A percentile compares a stretch with the other conserved stretches of the same genome.
These are phyloP conservation scores for Beris chalybata DNA, from an alignment of 2,888 invertebrate species.

Conservation along the genomic window DNA sequence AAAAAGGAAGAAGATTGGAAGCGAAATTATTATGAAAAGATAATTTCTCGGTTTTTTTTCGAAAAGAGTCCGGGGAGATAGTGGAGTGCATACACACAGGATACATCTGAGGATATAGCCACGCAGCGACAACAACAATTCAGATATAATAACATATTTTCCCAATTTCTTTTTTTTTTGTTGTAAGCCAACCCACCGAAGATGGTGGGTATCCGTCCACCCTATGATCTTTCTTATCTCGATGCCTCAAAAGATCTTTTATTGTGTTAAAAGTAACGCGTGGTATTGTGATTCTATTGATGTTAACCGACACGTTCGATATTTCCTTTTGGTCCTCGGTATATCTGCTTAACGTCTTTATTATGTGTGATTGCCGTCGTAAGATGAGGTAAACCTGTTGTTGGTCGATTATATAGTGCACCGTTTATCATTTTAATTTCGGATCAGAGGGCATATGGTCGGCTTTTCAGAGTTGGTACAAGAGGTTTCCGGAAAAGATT, in stretches of 20 bases:
- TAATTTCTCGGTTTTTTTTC: slow-evolving; percentile 16
- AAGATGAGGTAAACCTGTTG: too few relatives aligned
- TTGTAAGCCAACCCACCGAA: slow-evolving; percentile 8
- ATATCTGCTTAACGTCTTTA: too few relatives aligned
- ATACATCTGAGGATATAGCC: not conserved
- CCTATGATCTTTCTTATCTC: slow-evolving; percentile 3
- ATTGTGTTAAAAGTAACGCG: slow-evolving; percentile 24
- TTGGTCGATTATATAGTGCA: too few relatives aligned
- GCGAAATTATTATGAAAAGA: slow-evolving; percentile 22
- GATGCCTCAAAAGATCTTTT: slow-evolving; percentile 4
- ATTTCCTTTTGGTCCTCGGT: too few relatives aligned
- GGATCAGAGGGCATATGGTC: too few relatives aligned
- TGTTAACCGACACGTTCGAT: slow-evolving; percentile 18
- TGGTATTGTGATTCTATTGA: slow-evolving; percentile 10
- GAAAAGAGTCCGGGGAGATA: not conserved
- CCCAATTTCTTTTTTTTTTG: not conserved
- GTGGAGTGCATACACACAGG: not conserved
- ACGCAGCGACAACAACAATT: slow-evolving; percentile 2
- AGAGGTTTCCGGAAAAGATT: too few relatives aligned
- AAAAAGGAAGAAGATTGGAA: slow-evolving; percentile 7
- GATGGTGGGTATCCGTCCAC: slow-evolving; percentile 1
- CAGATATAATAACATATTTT: slow-evolving; percentile 17
- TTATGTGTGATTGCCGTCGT: too few relatives aligned
- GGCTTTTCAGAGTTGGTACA: too few relatives aligned
- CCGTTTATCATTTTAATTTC: too few relatives aligned